These are phyloP conservation scores for Chiloscyllium punctatum DNA, from an alignment of 2,797 vertebrate genomes.

Conservation along the genomic window DNA sequence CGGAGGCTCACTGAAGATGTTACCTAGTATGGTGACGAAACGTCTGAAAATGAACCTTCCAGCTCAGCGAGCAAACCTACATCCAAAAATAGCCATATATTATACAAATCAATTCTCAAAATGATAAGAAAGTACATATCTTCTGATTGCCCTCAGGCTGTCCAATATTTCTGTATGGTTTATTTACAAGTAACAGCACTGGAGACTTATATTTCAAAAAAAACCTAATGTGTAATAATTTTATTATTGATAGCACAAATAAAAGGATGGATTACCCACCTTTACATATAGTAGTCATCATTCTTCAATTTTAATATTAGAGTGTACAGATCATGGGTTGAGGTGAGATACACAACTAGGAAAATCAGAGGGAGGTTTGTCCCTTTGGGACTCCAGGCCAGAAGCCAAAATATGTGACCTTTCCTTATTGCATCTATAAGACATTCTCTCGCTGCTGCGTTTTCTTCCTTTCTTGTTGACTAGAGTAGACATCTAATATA, in stretches of 20 bases:
- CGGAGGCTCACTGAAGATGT: no score
- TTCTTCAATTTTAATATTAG: conserved; percentile 28
- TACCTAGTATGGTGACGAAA: no score
- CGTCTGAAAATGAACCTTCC: no score
- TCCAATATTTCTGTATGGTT: conserved; percentile 4
- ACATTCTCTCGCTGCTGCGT: background rate
- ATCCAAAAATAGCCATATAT: background rate
- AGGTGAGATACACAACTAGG: background rate
- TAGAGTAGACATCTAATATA: conserved; percentile 15
- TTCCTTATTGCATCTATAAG: conserved; percentile 34
- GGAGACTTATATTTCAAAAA: background rate
- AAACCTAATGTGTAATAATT: background rate
- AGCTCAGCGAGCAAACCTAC: no score
- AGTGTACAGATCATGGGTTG: conserved; percentile 11
- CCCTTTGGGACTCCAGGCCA: conserved; percentile 20
- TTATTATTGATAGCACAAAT: background rate
- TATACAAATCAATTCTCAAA: background rate
- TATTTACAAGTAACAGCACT: background rate
- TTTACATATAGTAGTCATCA: conserved; percentile 1
- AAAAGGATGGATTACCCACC: conserved; percentile 29
- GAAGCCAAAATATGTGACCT: conserved; percentile 36
- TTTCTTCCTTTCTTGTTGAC: conserved; percentile 27
- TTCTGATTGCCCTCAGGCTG: background rate
- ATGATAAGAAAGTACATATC: background rate
- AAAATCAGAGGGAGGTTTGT: conserved; percentile 27